A percentile compares a stretch with the other conserved stretches of the same genome.
Evolutionary conservation across 2,888 invertebrate genomes (phyloP).

Genomic region (Gryllus longicercus): DNA sequence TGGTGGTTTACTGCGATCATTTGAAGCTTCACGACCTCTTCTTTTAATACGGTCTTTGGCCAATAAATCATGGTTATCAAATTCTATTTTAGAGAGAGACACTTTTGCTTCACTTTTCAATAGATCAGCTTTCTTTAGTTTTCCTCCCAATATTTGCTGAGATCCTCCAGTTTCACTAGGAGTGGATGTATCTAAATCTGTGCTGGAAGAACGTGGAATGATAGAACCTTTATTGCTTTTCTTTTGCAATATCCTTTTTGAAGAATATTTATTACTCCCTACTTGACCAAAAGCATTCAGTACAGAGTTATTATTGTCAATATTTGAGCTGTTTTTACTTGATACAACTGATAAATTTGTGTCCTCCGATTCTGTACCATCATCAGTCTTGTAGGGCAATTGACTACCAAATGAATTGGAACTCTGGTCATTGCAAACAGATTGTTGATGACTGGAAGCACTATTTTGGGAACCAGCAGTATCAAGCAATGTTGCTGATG

Average conservation of each 20-base stretch:
- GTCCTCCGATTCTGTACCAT: not conserved
- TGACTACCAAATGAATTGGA: not conserved
- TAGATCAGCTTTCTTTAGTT: constrained; percentile 5
- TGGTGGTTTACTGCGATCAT: constrained; percentile 43
- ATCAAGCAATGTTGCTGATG: constrained; percentile 48
- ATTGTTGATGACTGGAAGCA: constrained; percentile 54
- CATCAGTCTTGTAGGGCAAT: not conserved
- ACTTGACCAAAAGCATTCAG: constrained; percentile 65
- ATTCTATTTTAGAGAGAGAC: constrained; percentile 26
- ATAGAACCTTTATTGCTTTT: not conserved
- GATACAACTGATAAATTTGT: constrained; percentile 58
- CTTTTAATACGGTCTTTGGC: constrained; percentile 49
- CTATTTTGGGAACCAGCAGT: not conserved
- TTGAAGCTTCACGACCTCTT: constrained; percentile 62
- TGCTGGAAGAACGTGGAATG: not conserved
- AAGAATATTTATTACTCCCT: constrained; percentile 55
- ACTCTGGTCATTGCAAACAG: constrained; percentile 46
- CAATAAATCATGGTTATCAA: not conserved
- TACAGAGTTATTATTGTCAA: constrained; percentile 56
- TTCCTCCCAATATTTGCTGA: constrained; percentile 19
- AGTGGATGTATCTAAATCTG: not conserved
- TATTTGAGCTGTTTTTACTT: constrained; percentile 49
- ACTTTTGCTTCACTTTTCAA: constrained; percentile 28
- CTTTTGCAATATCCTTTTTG: not conserved
- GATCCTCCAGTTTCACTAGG: not conserved